A percentile compares a stretch with the other conserved stretches of the same genome.
Evolutionary conservation across 2,888 invertebrate species (phyloP).

Genomic region (Scaptomyza tumidula): DNA sequence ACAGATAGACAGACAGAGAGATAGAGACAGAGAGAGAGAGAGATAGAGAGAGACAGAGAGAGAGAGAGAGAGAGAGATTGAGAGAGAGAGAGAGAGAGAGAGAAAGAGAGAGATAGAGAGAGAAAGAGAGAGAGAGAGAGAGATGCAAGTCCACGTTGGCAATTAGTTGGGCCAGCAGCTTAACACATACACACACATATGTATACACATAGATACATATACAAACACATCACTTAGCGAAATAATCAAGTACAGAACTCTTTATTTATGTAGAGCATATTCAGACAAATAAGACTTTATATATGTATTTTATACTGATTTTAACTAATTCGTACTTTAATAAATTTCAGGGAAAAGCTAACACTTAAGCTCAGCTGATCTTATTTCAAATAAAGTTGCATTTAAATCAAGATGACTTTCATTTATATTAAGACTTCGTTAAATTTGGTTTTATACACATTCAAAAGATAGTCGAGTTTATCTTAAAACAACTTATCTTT

Average conservation of each 20-base stretch:
- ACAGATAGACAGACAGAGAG: background rate
- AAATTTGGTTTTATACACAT: too few species aligned
- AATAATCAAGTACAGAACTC: background rate
- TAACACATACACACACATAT: background rate
- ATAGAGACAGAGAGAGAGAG: background rate
- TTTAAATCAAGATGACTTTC: too few species aligned
- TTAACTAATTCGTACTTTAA: too few species aligned
- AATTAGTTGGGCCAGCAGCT: constrained; percentile 36
- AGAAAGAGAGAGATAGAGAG: background rate
- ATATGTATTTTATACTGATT: too few species aligned
- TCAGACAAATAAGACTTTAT: too few species aligned
- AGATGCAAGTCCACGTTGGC: constrained; percentile 49
- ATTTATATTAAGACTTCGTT: too few species aligned
- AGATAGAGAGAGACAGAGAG: background rate
- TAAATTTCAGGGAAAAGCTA: background rate
- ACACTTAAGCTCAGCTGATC: background rate
- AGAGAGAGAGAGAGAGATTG: background rate
- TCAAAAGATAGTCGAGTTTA: too few species aligned
- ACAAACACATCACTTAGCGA: background rate
- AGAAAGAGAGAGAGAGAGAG: background rate
- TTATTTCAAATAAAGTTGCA: background rate
- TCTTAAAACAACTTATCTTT: too few species aligned
- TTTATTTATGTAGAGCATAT: background rate
- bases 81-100: constrained; percentile 2
- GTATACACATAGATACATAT: background rate